Conservation (phyloP, 2,888 invertebrate genomes). For the Lithophane socia region DNA sequence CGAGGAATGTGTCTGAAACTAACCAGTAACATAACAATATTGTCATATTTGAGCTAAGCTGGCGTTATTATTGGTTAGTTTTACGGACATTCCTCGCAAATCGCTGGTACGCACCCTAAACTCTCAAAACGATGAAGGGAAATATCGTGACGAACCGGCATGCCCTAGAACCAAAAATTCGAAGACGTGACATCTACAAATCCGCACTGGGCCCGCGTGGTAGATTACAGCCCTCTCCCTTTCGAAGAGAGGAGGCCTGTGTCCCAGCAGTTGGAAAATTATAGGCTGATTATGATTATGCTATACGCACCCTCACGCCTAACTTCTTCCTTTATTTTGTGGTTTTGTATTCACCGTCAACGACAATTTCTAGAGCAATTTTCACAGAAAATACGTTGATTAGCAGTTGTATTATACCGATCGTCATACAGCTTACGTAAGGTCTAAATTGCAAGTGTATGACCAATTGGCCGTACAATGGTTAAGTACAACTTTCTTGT, state of each 20-base stretch:
- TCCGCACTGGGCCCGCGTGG: no score
- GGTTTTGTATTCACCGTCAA: conserved; percentile 28
- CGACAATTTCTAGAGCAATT: conserved; percentile 18
- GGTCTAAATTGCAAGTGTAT: conserved; percentile 1
- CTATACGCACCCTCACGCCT: not conserved
- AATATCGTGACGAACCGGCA: no score
- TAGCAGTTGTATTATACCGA: not conserved
- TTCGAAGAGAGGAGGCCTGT: no score
- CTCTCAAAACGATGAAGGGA: no score
- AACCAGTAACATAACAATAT: not conserved
- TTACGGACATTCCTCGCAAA: not conserved
- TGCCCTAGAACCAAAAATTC: no score
- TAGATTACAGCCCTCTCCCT: no score
- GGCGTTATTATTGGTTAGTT: not conserved
- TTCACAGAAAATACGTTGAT: not conserved
- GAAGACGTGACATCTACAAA: no score
- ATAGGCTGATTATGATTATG: no score
- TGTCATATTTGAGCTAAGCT: not conserved
- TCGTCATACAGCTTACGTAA: not conserved
- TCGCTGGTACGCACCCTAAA: not conserved
- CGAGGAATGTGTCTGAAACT: no score
- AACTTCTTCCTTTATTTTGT: not conserved
- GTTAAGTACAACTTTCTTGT: not conserved
- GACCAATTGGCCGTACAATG: not conserved
- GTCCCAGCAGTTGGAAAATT: no score